phyloP scores from a whole-genome alignment of 2,888 invertebrate genomes.

The Drosophila siamana region DNA sequence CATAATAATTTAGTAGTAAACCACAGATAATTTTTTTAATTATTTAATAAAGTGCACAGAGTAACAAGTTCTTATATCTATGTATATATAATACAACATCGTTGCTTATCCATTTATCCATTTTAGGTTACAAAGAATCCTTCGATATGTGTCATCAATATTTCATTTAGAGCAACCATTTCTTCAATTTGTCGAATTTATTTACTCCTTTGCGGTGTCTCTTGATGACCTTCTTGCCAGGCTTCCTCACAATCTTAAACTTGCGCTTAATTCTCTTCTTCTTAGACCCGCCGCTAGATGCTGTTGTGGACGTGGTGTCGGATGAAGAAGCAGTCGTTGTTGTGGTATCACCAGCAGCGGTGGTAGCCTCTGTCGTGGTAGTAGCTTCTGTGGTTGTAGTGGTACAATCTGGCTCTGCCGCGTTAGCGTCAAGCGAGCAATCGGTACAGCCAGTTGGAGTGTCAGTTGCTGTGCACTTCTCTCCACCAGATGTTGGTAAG shows the following conservation, averaged over 20 bases:
- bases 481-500: slow-evolving; percentile 19
- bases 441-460: background rate
- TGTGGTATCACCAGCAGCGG: background rate
- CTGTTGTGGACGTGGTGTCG: slow-evolving; percentile 5
- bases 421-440: background rate
- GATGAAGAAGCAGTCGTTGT: background rate
- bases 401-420: background rate
- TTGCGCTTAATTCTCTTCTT: background rate
- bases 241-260: background rate
- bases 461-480: slow-evolving; percentile 8
- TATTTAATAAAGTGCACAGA: slow-evolving; percentile 15
- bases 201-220: slow-evolving; percentile 5
- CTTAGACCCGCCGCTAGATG: background rate
- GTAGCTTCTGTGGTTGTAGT: background rate
- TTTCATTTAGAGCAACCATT: background rate
- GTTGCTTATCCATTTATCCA: background rate
- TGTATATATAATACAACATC: background rate
- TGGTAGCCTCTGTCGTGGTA: background rate
- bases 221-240: background rate
- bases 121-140: background rate
- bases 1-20: background rate
- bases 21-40: background rate
- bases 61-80: slow-evolving; percentile 18
- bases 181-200: background rate
- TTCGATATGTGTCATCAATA: background rate